Evolutionary conservation across 2,113 vertebrate genomes (phyloP).

Genomic region (Ophthalmolycus amberensis): DNA sequence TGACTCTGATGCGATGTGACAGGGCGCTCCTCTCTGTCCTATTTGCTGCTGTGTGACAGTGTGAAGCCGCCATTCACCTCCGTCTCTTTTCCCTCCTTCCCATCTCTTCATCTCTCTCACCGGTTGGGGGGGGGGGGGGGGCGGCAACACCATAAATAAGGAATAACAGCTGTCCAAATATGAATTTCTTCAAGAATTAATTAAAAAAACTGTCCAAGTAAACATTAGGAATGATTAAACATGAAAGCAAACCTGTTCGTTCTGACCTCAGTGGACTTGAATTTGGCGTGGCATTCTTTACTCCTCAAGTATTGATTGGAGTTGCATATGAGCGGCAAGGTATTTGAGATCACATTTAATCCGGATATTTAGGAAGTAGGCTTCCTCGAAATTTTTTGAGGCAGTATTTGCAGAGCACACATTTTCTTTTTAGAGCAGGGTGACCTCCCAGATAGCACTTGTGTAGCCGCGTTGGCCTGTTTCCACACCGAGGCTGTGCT

Average conservation of each 20-base stretch:
- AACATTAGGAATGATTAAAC: not conserved
- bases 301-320: not conserved
- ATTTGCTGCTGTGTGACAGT: conserved; percentile 73
- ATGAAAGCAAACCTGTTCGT: not conserved
- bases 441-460: conserved; percentile 7
- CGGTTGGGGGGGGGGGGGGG: not conserved
- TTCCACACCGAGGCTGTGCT: conserved; percentile 17
- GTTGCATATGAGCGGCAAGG: too few species aligned
- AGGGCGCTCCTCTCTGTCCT: conserved; percentile 66
- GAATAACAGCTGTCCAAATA: conserved; percentile 25
- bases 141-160: not conserved
- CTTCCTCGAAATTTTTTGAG: conserved; percentile 15
- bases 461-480: conserved; percentile 19
- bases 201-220: conserved; percentile 21
- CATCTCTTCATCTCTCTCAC: conserved; percentile 37
- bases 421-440: conserved; percentile 3
- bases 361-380: not conserved
- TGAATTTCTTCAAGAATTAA: conserved; percentile 6
- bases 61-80: conserved; percentile 52
- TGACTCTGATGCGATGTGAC: conserved; percentile 77
- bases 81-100: conserved; percentile 28
- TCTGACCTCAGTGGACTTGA: conserved; percentile 1
- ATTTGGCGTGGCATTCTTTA: not conserved
- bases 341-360: not conserved
- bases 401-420: not conserved